Percentiles rank a stretch among this genome's conserved stretches.
These are phyloP conservation scores for Catocala nupta DNA, from an alignment of 2,888 invertebrate genomes.

Conservation along the genomic window DNA sequence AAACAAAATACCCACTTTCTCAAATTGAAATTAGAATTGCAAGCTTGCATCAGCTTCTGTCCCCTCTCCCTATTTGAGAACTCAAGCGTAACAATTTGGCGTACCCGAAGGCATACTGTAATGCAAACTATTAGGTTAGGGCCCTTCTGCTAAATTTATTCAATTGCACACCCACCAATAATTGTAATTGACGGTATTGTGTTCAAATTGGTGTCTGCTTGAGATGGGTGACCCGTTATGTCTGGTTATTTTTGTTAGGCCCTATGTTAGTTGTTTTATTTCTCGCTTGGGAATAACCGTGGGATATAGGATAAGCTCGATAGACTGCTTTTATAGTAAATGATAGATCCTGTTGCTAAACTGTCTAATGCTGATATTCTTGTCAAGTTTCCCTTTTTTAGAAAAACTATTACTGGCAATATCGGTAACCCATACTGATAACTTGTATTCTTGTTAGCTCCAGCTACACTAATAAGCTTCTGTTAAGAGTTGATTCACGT, in stretches of 20 bases:
- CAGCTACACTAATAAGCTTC: too few relatives aligned
- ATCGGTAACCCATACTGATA: too few relatives aligned
- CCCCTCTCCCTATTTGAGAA: slow-evolving; percentile 7
- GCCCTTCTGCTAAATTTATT: slow-evolving; percentile 40
- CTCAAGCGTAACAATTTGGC: slow-evolving; percentile 19
- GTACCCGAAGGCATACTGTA: slow-evolving; percentile 14
- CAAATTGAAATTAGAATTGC: slow-evolving; percentile 27
- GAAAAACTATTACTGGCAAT: too few relatives aligned
- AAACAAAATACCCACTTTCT: slow-evolving; percentile 6
- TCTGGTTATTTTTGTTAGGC: slow-evolving; percentile 16
- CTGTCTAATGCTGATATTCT: too few relatives aligned
- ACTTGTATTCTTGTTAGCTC: too few relatives aligned
- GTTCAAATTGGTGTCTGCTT: slow-evolving; percentile 52
- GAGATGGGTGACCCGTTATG: slow-evolving; percentile 14
- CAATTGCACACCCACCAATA: slow-evolving; percentile 43
- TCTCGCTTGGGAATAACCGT: slow-evolving; percentile 22
- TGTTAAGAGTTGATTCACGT: too few relatives aligned
- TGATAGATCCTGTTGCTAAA: not conserved
- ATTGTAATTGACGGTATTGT: slow-evolving; percentile 55
- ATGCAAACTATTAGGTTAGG: slow-evolving; percentile 17
- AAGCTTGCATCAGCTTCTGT: slow-evolving; percentile 25
- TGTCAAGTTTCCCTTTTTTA: too few relatives aligned
- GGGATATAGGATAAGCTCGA: slow-evolving; percentile 11
- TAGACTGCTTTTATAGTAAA: not conserved
- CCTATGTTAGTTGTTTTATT: slow-evolving; percentile 10